Conservation (phyloP, 2,113 vertebrate genomes). For the Ophthalmolycus amberensis region DNA sequence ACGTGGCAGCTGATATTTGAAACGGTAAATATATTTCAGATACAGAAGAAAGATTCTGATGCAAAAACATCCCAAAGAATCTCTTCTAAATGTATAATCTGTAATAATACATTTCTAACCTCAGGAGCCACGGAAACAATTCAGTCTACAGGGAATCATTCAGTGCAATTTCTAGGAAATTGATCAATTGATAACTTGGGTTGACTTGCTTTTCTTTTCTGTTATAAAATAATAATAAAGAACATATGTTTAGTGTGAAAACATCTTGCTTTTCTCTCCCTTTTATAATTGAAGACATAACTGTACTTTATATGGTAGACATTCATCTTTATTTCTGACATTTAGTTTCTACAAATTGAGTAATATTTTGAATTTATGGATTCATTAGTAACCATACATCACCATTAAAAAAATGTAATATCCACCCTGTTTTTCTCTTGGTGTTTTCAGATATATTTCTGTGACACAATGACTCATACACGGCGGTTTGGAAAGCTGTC, state of each 20-base stretch:
- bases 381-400: not conserved
- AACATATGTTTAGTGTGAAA: not conserved
- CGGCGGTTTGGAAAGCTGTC: not conserved
- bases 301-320: not conserved
- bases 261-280: not conserved
- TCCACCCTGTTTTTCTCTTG: not conserved
- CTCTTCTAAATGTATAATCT: not conserved
- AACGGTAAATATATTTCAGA: conserved; percentile 1
- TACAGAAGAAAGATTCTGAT: not conserved
- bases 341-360: not conserved
- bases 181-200: no score
- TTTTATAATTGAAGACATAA: not conserved
- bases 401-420: not conserved
- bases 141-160: not conserved
- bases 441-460: not conserved
- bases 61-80: not conserved
- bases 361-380: no score
- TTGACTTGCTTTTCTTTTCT: not conserved
- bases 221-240: not conserved
- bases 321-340: not conserved
- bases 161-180: not conserved
- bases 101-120: not conserved
- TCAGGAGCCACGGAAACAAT: not conserved
- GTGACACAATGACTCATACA: not conserved
- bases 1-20: conserved; percentile 8